These are phyloP conservation scores for Oreochromis grahami DNA, from an alignment of 2,797 vertebrate species.

Conservation along the genomic window DNA sequence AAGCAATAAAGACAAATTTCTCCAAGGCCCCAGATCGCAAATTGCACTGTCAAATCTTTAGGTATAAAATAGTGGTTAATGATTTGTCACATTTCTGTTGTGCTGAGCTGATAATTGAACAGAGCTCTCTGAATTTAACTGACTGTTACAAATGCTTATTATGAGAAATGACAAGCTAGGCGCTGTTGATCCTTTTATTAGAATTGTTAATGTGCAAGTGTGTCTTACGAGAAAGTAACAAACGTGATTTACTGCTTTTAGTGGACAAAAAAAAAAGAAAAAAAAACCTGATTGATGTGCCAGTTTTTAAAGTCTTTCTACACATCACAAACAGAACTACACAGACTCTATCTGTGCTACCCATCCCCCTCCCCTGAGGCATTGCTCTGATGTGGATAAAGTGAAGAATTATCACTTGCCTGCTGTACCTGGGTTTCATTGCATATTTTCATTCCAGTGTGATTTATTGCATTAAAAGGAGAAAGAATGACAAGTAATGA, in stretches of 20 bases:
- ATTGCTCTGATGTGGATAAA: slow-evolving; percentile 52
- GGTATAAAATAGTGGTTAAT: neutral
- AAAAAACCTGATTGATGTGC: slow-evolving; percentile 23
- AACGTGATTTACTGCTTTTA: slow-evolving; percentile 28
- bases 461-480: slow-evolving; percentile 18
- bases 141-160: neutral
- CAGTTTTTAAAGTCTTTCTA: slow-evolving; percentile 24
- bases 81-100: neutral
- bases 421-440: slow-evolving; percentile 22
- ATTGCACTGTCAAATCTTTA: neutral
- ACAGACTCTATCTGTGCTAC: slow-evolving; percentile 43
- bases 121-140: neutral
- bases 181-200: neutral
- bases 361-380: slow-evolving; percentile 46
- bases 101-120: neutral
- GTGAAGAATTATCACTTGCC: slow-evolving; percentile 45
- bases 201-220: neutral
- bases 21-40: neutral
- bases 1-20: neutral
- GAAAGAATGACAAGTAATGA: neutral
- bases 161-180: neutral
- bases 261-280: neutral
- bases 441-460: neutral
- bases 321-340: slow-evolving; percentile 22
- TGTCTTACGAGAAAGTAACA: slow-evolving; percentile 1